phyloP scores from a whole-genome alignment of 2,888 invertebrate species.

The Osmoderma eremita region DNA sequence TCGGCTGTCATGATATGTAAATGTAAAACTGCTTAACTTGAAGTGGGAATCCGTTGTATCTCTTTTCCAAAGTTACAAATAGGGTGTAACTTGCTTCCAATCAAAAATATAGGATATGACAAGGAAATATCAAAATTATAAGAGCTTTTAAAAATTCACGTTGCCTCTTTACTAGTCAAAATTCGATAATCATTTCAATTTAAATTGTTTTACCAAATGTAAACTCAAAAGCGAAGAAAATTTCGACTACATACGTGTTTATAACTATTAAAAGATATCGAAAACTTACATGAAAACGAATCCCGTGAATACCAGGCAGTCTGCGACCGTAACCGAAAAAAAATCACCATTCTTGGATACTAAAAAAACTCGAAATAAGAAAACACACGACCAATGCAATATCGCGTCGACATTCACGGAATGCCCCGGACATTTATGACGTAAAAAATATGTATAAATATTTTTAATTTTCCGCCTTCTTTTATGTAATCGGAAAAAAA shows the following conservation, averaged over 20 bases:
- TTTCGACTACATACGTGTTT: slow-evolving; percentile 23
- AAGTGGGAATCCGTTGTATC: too few relatives aligned
- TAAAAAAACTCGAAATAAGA: neutral
- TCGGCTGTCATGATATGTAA: too few relatives aligned
- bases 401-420: slow-evolving; percentile 7
- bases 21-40: too few relatives aligned
- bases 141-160: slow-evolving; percentile 17
- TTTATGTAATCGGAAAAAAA: slow-evolving; percentile 36
- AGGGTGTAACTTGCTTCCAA: too few relatives aligned
- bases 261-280: slow-evolving; percentile 15
- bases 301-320: slow-evolving; percentile 47
- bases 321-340: slow-evolving; percentile 39
- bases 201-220: neutral
- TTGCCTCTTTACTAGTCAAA: slow-evolving; percentile 1
- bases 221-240: slow-evolving; percentile 9
- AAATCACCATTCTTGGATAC: neutral
- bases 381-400: slow-evolving; percentile 9
- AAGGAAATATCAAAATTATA: slow-evolving; percentile 6
- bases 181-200: slow-evolving; percentile 27
- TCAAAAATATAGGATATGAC: neutral
- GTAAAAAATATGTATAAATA: slow-evolving; percentile 33
- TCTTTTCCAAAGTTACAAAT: too few relatives aligned
- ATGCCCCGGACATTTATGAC: slow-evolving; percentile 6
- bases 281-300: slow-evolving; percentile 12
- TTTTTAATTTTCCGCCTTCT: slow-evolving; percentile 32